A percentile compares a stretch with the other conserved stretches of the same genome.
Evolutionary conservation across 2,113 vertebrate species (phyloP).

Genomic region (Ictalurus furcatus): DNA sequence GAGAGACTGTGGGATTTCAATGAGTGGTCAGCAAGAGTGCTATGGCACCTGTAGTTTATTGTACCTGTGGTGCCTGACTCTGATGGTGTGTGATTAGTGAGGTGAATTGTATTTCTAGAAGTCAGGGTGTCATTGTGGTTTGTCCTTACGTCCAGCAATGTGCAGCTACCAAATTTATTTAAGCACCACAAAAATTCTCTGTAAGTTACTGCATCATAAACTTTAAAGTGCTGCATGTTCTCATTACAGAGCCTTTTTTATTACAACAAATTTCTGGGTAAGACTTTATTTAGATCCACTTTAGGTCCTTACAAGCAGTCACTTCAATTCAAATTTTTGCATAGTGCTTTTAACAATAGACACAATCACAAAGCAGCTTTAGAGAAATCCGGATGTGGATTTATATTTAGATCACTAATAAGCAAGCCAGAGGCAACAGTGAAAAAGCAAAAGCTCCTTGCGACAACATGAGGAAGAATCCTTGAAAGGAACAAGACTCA

Average conservation of each 20-base stretch:
- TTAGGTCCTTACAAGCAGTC: neutral
- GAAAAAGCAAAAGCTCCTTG: neutral
- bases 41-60: constrained; percentile 1
- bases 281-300: neutral
- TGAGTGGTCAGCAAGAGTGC: neutral
- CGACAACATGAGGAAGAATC: neutral
- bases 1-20: neutral
- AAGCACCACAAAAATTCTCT: neutral
- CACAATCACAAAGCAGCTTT: neutral
- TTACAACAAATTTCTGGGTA: neutral
- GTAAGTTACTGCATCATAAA: neutral
- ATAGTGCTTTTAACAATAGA: neutral
- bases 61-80: neutral
- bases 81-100: neutral
- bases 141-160: neutral
- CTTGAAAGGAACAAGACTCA: neutral
- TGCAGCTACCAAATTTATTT: neutral
- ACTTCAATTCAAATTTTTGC: neutral
- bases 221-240: neutral
- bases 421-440: neutral
- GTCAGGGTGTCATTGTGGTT: neutral
- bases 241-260: neutral
- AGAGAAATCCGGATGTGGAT: too few species aligned
- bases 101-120: neutral
- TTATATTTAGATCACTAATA: constrained; percentile 13